Evolutionary conservation across 2,797 vertebrate genomes (phyloP).

Genomic region (Scarus forsteni): DNA sequence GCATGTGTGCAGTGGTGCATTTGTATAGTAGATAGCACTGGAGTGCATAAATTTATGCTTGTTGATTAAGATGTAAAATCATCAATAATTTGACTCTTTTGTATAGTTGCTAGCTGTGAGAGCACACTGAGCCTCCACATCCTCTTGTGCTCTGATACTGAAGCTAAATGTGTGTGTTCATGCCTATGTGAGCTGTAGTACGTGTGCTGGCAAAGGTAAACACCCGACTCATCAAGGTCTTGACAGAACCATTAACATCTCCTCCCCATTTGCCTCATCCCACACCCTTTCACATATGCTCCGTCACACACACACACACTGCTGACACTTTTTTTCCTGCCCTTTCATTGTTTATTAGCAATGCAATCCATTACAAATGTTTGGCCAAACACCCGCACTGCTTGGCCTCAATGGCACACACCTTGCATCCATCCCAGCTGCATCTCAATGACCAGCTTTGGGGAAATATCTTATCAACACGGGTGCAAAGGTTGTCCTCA

Average conservation of each 20-base stretch:
- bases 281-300: constrained; percentile 1
- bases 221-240: constrained; percentile 63
- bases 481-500: constrained; percentile 30
- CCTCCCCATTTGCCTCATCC: constrained; percentile 68
- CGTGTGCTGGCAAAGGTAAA: constrained; percentile 38
- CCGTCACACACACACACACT: constrained; percentile 11
- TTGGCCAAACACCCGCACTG: constrained; percentile 28
- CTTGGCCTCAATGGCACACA: constrained; percentile 32
- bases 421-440: constrained; percentile 59
- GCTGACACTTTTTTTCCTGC: constrained; percentile 43
- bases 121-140: too few species aligned
- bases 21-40: too few species aligned
- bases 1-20: too few species aligned
- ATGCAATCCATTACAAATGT: constrained; percentile 85
- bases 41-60: too few species aligned
- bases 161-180: neutral
- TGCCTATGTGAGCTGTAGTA: neutral
- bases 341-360: constrained; percentile 88
- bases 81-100: too few species aligned
- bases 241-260: constrained; percentile 86
- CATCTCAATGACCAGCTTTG: constrained; percentile 73
- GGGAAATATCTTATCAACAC: constrained; percentile 73
- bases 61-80: too few species aligned
- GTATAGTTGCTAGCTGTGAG: too few species aligned
- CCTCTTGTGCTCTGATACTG: neutral